Percentiles rank a stretch among this genome's conserved stretches.
These are phyloP conservation scores for Platycnemis pennipes DNA, from an alignment of 2,888 invertebrate species.

Conservation along the genomic window DNA sequence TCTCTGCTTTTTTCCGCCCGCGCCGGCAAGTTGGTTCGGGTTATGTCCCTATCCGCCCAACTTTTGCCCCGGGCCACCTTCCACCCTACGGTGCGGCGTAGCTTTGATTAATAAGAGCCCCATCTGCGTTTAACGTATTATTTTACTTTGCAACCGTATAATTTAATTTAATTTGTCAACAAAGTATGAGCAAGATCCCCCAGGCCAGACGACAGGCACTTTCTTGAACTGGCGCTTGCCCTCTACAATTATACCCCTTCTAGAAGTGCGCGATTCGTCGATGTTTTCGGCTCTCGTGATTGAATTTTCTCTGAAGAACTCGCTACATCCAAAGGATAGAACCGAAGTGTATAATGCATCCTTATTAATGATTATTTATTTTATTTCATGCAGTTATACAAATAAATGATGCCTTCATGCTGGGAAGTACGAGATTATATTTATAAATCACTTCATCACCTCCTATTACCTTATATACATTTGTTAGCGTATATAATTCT, in stretches of 20 bases:
- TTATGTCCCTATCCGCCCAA: not conserved
- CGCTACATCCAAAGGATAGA: not conserved
- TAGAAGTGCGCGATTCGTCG: not conserved
- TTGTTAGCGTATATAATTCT: no score
- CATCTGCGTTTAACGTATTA: not conserved
- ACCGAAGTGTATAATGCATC: no score
- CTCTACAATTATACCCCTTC: not conserved
- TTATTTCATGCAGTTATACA: no score
- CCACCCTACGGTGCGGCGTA: not conserved
- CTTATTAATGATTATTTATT: no score
- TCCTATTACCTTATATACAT: no score
- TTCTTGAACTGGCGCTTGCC: not conserved
- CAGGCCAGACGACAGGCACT: not conserved
- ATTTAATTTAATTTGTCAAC: not conserved
- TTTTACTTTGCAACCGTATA: not conserved
- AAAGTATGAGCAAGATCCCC: not conserved
- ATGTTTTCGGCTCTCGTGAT: not conserved
- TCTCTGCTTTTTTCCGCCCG: not conserved
- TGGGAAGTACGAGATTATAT: no score
- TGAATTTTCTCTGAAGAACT: not conserved
- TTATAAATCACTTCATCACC: no score
- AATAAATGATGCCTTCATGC: no score
- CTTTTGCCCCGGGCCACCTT: not conserved
- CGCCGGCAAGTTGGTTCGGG: not conserved
- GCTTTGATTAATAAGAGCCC: not conserved